A percentile compares a stretch with the other conserved stretches of the same genome.
These are phyloP conservation scores for Solea senegalensis DNA, from an alignment of 2,113 vertebrate genomes.

Conservation along the genomic window DNA sequence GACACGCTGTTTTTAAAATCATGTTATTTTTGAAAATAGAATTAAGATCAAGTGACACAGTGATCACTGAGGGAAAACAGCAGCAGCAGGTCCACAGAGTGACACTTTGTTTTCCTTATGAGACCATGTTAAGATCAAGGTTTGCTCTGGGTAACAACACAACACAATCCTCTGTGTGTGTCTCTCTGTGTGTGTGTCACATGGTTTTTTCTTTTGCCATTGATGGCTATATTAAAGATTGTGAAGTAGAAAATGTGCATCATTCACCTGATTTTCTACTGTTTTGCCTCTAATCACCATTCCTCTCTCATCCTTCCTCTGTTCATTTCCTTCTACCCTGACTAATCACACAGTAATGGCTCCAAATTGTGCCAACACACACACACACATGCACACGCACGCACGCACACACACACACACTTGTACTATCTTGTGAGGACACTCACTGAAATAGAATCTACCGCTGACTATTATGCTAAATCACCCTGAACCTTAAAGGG, in stretches of 20 bases:
- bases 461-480: neutral
- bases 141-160: no score
- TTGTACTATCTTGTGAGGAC: neutral
- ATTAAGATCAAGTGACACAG: no score
- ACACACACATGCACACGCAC: neutral
- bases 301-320: slow-evolving; percentile 53
- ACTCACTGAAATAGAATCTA: neutral
- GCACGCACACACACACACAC: slow-evolving; percentile 22
- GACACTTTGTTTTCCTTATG: no score
- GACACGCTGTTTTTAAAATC: no score
- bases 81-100: no score
- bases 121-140: no score
- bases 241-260: slow-evolving; percentile 39
- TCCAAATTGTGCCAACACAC: slow-evolving; percentile 3
- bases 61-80: no score
- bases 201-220: neutral
- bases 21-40: no score
- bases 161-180: no score
- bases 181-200: no score
- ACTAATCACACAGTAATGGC: slow-evolving; percentile 63
- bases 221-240: slow-evolving; percentile 36
- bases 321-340: slow-evolving; percentile 50
- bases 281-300: slow-evolving; percentile 48
- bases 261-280: slow-evolving; percentile 64
- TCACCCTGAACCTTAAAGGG: neutral